A percentile compares a stretch with the other conserved stretches of the same genome.
phyloP scores from a whole-genome alignment of 2,113 vertebrate genomes.

The Hypomesus transpacificus region DNA sequence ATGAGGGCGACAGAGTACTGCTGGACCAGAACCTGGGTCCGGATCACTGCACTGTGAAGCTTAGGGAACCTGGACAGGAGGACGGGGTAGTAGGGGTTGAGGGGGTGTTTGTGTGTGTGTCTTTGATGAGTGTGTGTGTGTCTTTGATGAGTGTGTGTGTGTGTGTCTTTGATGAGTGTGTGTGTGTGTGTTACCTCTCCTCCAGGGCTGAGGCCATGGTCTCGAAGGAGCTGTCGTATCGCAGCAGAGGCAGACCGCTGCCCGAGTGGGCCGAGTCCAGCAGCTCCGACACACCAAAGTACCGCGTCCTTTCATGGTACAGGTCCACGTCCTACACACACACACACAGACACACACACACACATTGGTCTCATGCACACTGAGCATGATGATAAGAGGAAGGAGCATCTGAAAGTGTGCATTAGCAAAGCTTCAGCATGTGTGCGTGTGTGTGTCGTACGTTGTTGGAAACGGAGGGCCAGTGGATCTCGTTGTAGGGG shows the following conservation, averaged over 20 bases:
- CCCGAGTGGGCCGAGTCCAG: conserved; percentile 89
- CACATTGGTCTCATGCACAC: background rate
- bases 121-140: background rate
- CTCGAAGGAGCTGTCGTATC: conserved; percentile 94
- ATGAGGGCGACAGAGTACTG: conserved; percentile 94
- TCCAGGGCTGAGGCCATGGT: conserved; percentile 88
- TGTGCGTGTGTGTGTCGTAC: conserved; percentile 67
- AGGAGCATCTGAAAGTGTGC: conserved; percentile 79
- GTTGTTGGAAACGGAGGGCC: conserved; percentile 83
- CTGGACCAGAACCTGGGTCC: conserved; percentile 90
- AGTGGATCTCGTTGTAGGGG: conserved; percentile 96
- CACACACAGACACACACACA: conserved; percentile 1
- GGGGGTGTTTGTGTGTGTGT: conserved; percentile 1
- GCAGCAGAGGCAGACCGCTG: conserved; percentile 85
- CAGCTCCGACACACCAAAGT: conserved; percentile 92
- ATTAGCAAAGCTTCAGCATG: no score
- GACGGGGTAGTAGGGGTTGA: background rate
- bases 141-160: conserved; percentile 7
- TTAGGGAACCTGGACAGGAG: conserved; percentile 83
- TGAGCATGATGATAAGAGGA: conserved; percentile 58
- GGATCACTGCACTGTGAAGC: conserved; percentile 91
- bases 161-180: background rate
- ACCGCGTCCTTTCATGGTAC: conserved; percentile 87
- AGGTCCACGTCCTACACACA: conserved; percentile 82
- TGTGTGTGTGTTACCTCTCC: conserved; percentile 78